Percentiles rank a stretch among this genome's conserved stretches.
Conservation (phyloP, 2,113 vertebrate species). For the Leucosticte australis region DNA sequence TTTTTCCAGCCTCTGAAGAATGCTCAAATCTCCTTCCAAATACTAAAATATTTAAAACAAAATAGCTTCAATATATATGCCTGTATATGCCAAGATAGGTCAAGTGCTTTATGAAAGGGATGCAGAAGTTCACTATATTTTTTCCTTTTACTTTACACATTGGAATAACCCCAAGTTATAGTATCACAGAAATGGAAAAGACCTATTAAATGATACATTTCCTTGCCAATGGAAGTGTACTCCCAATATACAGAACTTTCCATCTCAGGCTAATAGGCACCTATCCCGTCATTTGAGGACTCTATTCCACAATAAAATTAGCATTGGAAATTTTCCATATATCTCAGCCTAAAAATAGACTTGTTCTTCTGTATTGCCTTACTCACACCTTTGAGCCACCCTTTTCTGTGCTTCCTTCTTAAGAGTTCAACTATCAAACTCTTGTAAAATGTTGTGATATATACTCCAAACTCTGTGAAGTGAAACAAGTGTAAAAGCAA, state of each 20-base stretch:
- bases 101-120: neutral
- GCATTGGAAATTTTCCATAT: slow-evolving; percentile 61
- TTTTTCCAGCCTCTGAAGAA: slow-evolving; percentile 22
- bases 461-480: slow-evolving; percentile 1
- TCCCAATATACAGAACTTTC: slow-evolving; percentile 39
- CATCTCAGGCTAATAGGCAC: slow-evolving; percentile 63
- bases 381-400: slow-evolving; percentile 47
- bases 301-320: slow-evolving; percentile 65
- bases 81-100: neutral
- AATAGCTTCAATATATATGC: neutral
- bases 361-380: slow-evolving; percentile 58
- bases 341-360: slow-evolving; percentile 59
- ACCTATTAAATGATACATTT: slow-evolving; percentile 19
- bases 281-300: slow-evolving; percentile 59
- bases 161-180: neutral
- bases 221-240: neutral
- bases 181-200: slow-evolving; percentile 23
- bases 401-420: slow-evolving; percentile 40
- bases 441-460: neutral
- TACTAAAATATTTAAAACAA: slow-evolving; percentile 29
- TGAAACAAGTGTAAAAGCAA: slow-evolving; percentile 27
- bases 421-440: neutral
- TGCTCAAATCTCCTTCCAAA: slow-evolving; percentile 36
- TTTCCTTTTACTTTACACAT: slow-evolving; percentile 16
- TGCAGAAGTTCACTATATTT: neutral